Base-by-base conservation (phyloP, 2,113 vertebrate genomes). In the Alligator sinensis region DNA sequence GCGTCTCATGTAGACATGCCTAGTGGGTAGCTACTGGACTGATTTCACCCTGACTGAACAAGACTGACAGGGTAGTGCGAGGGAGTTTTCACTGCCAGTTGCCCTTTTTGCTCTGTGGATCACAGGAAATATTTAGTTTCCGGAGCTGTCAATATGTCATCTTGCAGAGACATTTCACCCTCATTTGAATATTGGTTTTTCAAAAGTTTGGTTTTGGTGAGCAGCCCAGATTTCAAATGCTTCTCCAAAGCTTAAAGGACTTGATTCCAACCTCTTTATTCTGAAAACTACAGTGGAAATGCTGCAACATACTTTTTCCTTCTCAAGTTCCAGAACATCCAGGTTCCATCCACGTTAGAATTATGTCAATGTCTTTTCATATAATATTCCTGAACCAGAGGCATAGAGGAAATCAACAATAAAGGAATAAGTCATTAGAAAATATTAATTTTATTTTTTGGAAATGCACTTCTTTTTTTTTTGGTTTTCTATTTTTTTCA, bases 131-230 rank as follows among this genome's bases (percentile, higher is more conserved):
- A 1, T 74, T 84, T 92, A 80, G 86, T 79, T 70, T 66, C 76
- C 82, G 75, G 21, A 77, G 30, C 78, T 88, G 47, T 75, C 88
- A 85, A 47, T 89, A 88, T 78, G 24, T 38, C 47, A 68, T 93
- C 78, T 87, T 94, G 89, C 77, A 95, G 55, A 92, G 95, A 80
- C 66, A 94, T 80, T 47, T 78, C 12, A 91, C 5, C 47, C 95
- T 91, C 76, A 90, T 88, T 94, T 89, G 77, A 93, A 87, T 87
- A 60, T 4, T 61, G 5, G 28, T 77, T 86, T 95, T 80, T 58
- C 6, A 93, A 89, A 89, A 80, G 78, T 78, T 59, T 87, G 84
- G 55, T 96, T 96, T 95, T 92, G 86, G 74, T 94, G 80, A 70
- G 80, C 81, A 38, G 91, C 72, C 82, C 84, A 88, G 64, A 82